Evolutionary conservation across 1,140 invertebrate genomes (phyloP), one percentile per base, ranked within the genome.

Genomic region (Carposina sasakii): DNA sequence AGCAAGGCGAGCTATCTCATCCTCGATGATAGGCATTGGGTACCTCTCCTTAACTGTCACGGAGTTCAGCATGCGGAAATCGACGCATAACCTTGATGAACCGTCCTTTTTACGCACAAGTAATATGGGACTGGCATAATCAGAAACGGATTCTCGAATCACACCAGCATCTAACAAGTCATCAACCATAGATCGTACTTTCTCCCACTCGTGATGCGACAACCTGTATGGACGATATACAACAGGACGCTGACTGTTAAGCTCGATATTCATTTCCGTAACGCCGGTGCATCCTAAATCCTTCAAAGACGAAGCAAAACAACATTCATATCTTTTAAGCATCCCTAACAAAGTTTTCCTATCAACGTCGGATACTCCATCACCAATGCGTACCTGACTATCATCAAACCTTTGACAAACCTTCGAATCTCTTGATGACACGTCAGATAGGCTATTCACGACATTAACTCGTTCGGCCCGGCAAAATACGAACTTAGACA

Each of bases 11-110:
- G 81, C 67, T 4, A 89, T 47, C 12, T 68, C 67, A 41, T 87
- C 85, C 19, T 86, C 78, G 10, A 88, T 86, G 0, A 75, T 23
- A 0, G 87, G 88, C 2, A 90, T 44, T 1, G 87, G 87, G 52
- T 48, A 63, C 9, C 43, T 43, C 43, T 87, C 82, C 33, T 63
- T 67, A 1, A 65, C 51, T 0, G 83, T 87, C 6, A 79, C 59
- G 2, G 50, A 42, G 58, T 89, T 90, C 1, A 90, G 48, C 13
- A 52, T 39, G 9, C 79, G 50, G 54, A 72, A 89, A 49, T 86
- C 75, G 0, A 76, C 57, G 17, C 63, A 69, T 15, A 84, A 50
- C n/a, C 66, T 16, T 24, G 57, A 22, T 15, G 68, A 57, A 0
- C 67, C 64, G 8, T 53, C 61, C 39, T 65, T 68, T 47, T 68